A percentile compares a stretch with the other conserved stretches of the same genome.
Conservation (phyloP, 2,888 invertebrate genomes). For the Metacarcinus magister region DNA sequence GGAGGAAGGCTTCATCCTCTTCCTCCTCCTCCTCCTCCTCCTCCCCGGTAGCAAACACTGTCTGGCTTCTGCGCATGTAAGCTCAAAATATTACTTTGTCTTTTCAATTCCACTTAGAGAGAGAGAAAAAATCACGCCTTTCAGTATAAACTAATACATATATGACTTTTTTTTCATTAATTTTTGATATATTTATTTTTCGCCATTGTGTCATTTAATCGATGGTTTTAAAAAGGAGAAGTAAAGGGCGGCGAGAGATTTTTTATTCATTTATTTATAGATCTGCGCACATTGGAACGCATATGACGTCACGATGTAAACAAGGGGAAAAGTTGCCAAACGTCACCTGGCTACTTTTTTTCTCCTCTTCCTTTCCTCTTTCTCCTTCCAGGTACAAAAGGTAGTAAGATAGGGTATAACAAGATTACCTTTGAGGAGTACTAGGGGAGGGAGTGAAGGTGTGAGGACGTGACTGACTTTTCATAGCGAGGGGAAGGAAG, state of each 20-base stretch:
- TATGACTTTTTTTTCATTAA: too few species aligned
- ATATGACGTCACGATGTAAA: background rate
- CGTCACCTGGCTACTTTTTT: background rate
- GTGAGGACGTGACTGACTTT: background rate
- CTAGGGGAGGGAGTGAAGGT: background rate
- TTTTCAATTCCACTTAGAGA: background rate
- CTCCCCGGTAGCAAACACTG: background rate
- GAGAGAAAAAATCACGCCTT: background rate
- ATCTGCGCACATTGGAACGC: background rate
- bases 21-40: conserved; percentile 26
- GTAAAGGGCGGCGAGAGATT: too few species aligned
- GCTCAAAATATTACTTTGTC: background rate
- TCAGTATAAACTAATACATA: too few species aligned
- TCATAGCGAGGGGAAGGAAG: background rate
- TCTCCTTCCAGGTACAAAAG: background rate
- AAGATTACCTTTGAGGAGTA: background rate
- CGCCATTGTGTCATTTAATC: background rate
- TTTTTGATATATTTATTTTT: background rate
- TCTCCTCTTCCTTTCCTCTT: background rate
- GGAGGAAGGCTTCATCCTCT: background rate
- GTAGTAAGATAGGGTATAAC: background rate
- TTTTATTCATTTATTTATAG: background rate
- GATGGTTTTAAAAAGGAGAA: background rate
- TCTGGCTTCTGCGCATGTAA: background rate
- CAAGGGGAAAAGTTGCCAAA: background rate